A percentile compares a stretch with the other conserved stretches of the same genome.
Evolutionary conservation across 2,888 invertebrate genomes (phyloP).

Genomic region (Ethmia dodecea): DNA sequence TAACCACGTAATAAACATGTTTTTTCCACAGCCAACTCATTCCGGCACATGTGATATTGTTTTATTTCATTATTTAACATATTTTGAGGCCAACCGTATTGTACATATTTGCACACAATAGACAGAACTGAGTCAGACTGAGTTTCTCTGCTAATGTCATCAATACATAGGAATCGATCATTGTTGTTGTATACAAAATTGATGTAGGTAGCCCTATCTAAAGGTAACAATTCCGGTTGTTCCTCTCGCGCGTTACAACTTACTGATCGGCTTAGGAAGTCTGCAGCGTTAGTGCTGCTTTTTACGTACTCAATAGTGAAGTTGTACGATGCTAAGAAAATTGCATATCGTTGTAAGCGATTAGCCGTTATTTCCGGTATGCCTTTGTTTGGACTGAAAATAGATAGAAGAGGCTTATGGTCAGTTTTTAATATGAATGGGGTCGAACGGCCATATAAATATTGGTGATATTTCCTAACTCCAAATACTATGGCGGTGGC

Average conservation of each 20-base stretch:
- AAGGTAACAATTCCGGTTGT: too few species aligned
- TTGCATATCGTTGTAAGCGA: background rate
- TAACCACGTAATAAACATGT: background rate
- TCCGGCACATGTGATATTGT: background rate
- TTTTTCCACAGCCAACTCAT: background rate
- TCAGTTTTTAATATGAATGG: background rate
- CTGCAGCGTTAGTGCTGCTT: background rate
- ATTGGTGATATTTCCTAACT: constrained; percentile 10
- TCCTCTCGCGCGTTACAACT: too few species aligned
- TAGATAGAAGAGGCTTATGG: background rate
- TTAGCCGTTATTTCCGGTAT: background rate
- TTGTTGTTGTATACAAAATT: too few species aligned
- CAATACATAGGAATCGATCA: background rate
- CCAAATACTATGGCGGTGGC: constrained; percentile 7
- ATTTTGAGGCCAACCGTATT: background rate
- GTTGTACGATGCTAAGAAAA: background rate
- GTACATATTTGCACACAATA: background rate
- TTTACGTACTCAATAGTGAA: background rate
- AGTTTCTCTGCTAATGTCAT: background rate
- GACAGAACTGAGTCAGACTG: background rate
- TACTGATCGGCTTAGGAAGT: too few species aligned
- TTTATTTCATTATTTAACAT: background rate
- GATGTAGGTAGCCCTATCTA: background rate
- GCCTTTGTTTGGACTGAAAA: background rate
- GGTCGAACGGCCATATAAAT: constrained; percentile 5